Conservation (phyloP, 2,888 invertebrate species). For the Philereme vetulata region DNA sequence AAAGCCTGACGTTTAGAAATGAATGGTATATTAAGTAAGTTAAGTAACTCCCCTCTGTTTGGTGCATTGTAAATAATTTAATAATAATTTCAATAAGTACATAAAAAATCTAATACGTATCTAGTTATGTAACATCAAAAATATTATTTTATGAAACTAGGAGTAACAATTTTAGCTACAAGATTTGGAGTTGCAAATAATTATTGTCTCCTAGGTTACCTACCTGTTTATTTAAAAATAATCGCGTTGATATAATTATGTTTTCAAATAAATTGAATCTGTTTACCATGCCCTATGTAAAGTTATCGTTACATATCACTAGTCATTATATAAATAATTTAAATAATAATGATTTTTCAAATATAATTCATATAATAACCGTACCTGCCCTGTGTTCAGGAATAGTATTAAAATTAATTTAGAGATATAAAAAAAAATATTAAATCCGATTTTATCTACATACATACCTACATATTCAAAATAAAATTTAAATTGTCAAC, state of each 20-base stretch:
- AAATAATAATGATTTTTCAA: conserved; percentile 47
- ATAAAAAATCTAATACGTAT: background rate
- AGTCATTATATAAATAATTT: conserved; percentile 72
- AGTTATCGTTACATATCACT: conserved; percentile 82
- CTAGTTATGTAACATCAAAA: background rate
- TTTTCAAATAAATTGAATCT: conserved; percentile 43
- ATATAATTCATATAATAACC: conserved; percentile 62
- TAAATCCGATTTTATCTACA: background rate
- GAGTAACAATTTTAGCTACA: background rate
- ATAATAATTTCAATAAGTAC: conserved; percentile 11
- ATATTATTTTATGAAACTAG: background rate
- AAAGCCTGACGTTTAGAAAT: conserved; percentile 68
- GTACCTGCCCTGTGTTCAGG: conserved; percentile 83
- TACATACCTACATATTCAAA: background rate
- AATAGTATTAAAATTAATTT: conserved; percentile 61
- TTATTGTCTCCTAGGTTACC: conserved; percentile 15
- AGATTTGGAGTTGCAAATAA: conserved; percentile 1
- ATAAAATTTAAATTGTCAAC: background rate
- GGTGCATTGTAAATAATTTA: conserved; percentile 65
- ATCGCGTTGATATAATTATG: conserved; percentile 43
- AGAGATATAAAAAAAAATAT: conserved; percentile 12
- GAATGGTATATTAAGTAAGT: conserved; percentile 14
- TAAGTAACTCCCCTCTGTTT: conserved; percentile 51
- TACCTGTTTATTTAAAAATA: conserved; percentile 23
- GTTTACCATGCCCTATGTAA: conserved; percentile 73